Evolutionary conservation across 2,797 vertebrate genomes (phyloP).

Genomic region (Hydrocynus forskahlii): DNA sequence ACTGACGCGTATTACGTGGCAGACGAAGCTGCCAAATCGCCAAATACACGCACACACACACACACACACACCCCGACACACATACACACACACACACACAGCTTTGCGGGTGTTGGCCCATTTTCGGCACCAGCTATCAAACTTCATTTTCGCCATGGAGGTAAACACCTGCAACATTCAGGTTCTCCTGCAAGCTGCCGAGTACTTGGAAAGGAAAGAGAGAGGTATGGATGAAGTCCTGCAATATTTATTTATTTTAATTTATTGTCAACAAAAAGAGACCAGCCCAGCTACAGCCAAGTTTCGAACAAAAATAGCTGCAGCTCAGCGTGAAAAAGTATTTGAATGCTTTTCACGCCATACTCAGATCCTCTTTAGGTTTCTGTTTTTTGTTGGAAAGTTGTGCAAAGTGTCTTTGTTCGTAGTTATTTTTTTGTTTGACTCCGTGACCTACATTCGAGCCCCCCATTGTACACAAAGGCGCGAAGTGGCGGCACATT

Average conservation of each 20-base stretch:
- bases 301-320: not conserved
- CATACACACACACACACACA: conserved; percentile 16
- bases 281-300: conserved; percentile 44
- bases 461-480: conserved; percentile 78
- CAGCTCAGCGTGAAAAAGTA: not conserved
- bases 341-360: not conserved
- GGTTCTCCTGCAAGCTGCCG: conserved; percentile 91
- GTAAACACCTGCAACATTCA: conserved; percentile 86
- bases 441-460: conserved; percentile 80
- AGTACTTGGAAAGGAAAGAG: conserved; percentile 89
- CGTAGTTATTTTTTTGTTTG: conserved; percentile 59
- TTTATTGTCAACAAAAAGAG: conserved; percentile 41
- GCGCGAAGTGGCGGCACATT: conserved; percentile 81
- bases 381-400: not conserved
- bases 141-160: conserved; percentile 77
- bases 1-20: conserved; percentile 58
- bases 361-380: not conserved
- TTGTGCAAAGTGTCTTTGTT: rapidly evolving
- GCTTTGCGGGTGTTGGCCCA: conserved; percentile 31
- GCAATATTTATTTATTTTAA: not conserved
- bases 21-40: conserved; percentile 45
- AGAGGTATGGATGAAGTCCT: conserved; percentile 72
- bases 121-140: conserved; percentile 16
- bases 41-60: conserved; percentile 26
- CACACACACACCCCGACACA: conserved; percentile 20